A percentile compares a stretch with the other conserved stretches of the same genome.
Conservation (phyloP, 2,888 invertebrate genomes). For the Saturnia pavonia region DNA sequence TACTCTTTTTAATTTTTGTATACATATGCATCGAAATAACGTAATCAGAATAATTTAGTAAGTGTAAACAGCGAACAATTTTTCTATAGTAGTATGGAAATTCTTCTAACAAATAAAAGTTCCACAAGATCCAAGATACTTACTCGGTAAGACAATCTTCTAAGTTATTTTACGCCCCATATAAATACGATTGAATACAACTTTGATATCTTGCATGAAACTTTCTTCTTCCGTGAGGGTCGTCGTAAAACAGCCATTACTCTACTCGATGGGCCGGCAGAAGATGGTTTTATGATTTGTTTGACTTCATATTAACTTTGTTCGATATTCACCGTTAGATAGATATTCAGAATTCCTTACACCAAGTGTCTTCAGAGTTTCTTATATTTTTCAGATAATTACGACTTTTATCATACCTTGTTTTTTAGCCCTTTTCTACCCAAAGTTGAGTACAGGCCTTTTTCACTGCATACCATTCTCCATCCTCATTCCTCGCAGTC, state of each 20-base stretch:
- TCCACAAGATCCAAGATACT: not conserved
- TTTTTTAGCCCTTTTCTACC: no score
- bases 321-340: not conserved
- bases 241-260: slow-evolving; percentile 45
- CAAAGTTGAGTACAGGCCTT: no score
- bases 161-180: slow-evolving; percentile 44
- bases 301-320: slow-evolving; percentile 23
- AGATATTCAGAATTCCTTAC: not conserved
- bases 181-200: slow-evolving; percentile 47
- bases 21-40: not conserved
- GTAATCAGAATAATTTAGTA: not conserved
- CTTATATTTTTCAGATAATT: not conserved
- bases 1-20: not conserved
- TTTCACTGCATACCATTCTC: no score
- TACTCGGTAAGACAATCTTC: slow-evolving; percentile 12
- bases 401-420: not conserved
- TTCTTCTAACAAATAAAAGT: slow-evolving; percentile 1
- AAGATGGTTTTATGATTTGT: slow-evolving; percentile 33
- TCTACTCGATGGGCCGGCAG: slow-evolving; percentile 39
- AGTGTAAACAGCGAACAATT: not conserved
- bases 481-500: no score
- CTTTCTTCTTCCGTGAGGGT: slow-evolving; percentile 27
- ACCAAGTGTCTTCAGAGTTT: not conserved
- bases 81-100: not conserved
- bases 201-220: slow-evolving; percentile 39